phyloP scores from a whole-genome alignment of 1,140 invertebrate genomes.

The Drosophila sulfurigaster region DNA sequence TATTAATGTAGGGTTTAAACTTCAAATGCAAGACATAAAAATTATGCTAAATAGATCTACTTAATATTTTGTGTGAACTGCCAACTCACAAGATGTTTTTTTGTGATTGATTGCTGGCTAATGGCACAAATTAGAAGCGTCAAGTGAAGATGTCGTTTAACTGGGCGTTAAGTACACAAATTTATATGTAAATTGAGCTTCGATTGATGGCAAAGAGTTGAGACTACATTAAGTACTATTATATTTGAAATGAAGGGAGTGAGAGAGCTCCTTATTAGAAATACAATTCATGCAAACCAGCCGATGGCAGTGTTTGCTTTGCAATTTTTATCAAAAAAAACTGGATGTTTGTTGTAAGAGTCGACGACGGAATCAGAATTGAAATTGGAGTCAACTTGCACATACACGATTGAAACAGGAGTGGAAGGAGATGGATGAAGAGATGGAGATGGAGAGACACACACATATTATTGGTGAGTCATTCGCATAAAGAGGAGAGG shows the following conservation, averaged over 20 bases:
- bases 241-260: background rate
- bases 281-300: constrained; percentile 47
- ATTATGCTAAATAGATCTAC: no score
- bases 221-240: no score
- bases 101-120: background rate
- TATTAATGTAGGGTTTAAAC: no score
- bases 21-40: no score
- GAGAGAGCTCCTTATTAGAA: constrained; percentile 27
- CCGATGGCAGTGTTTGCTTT: constrained; percentile 45
- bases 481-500: constrained; percentile 42
- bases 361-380: constrained; percentile 39
- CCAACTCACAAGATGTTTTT: background rate
- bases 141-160: constrained; percentile 3
- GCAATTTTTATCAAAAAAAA: constrained; percentile 10
- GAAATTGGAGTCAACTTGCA: constrained; percentile 59
- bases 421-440: background rate
- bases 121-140: background rate
- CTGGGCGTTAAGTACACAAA: constrained; percentile 37
- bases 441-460: background rate
- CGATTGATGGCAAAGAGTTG: constrained; percentile 8
- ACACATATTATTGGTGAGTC: constrained; percentile 58
- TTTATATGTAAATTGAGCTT: constrained; percentile 44
- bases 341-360: constrained; percentile 12
- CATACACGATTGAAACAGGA: constrained; percentile 28
- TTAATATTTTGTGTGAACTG: no score